Evolutionary conservation across 1,140 invertebrate genomes (phyloP), one percentile per base, ranked within the genome.

Genomic region (Drosophila murphyi): DNA sequence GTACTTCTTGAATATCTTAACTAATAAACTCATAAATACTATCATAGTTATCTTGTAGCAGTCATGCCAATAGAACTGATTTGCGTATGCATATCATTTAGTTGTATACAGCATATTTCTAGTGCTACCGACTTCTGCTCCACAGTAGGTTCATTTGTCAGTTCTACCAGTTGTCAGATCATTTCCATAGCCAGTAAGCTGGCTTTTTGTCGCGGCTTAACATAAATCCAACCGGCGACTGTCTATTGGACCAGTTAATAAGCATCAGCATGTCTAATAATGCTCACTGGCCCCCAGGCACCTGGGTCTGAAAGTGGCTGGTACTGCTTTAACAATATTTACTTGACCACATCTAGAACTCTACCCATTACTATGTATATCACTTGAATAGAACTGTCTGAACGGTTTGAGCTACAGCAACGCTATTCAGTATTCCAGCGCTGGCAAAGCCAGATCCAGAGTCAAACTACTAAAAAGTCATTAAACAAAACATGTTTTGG

Each of bases 401-500:
- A 20, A 20, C 20, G 41, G 32, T 47, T 62, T 34, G 29, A 47
- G 39, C 35, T 55, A 52, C 10, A 12, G 32, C 28, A 4, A 52
- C 37, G 37, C 37, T 51, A 39, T 57, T 48, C 31, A 51, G 65
- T 72, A 79, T 72, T 76, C 45, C 61, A 57, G 43, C 60, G 50
- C 45, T 48, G 76, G 60, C 39, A 55, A 4, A 12, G 20, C 34
- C 43, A 37, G 35, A 56, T 37, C 48, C 51, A 4, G 54, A 32
- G 37, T 31, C 43, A 20, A 88, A 80, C 79, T 80, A 87, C 88
- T 87, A 87, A 88, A 79, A 87, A 87, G 72, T 88, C 82, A 87
- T 87, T 87, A 88, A 87, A 87, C 65, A 73, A 73, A 87, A 87
- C 82, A 87, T 87, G 82, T 82, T 86, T 87, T 86, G 82, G 72